Evolutionary conservation across 2,797 vertebrate genomes (phyloP).

Genomic region (Etheostoma nigrum): DNA sequence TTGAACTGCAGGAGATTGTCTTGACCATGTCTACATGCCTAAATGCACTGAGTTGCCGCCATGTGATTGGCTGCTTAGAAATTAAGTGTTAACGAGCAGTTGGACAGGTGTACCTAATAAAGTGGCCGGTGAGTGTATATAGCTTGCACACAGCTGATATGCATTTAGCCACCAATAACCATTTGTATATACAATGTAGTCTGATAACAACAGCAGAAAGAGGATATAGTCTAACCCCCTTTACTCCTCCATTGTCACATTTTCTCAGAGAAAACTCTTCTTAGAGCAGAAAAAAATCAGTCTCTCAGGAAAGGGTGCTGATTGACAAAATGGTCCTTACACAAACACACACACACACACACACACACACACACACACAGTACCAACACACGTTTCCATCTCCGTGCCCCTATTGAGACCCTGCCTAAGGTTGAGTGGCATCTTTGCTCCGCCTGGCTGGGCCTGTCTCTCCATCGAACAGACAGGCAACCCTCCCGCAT

Average conservation of each 20-base stretch:
- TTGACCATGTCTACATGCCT: too few species aligned
- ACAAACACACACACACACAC: slow-evolving; percentile 23
- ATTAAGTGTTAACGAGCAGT: too few species aligned
- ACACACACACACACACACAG: slow-evolving; percentile 28
- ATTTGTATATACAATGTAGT: neutral
- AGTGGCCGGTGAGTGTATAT: too few species aligned
- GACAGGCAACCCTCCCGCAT: slow-evolving; percentile 62
- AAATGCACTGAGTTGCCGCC: too few species aligned
- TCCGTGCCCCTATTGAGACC: slow-evolving; percentile 65
- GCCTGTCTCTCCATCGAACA: slow-evolving; percentile 65
- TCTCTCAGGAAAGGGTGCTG: slow-evolving; percentile 30
- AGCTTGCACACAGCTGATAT: neutral
- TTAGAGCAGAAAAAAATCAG: slow-evolving; percentile 31
- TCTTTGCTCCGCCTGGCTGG: slow-evolving; percentile 72
- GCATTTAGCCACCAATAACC: neutral
- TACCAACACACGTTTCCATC: slow-evolving; percentile 47
- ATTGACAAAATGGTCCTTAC: slow-evolving; percentile 19
- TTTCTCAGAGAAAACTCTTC: slow-evolving; percentile 23
- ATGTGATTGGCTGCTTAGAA: too few species aligned
- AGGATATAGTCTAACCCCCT: slow-evolving; percentile 11
- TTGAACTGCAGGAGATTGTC: too few species aligned
- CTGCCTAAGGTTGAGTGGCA: slow-evolving; percentile 75
- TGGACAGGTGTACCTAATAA: too few species aligned
- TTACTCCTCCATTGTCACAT: neutral
- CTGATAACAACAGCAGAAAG: slow-evolving; percentile 12